Evolutionary conservation across 2,797 vertebrate genomes (phyloP).

Genomic region (Triplophysa yarkandensis): DNA sequence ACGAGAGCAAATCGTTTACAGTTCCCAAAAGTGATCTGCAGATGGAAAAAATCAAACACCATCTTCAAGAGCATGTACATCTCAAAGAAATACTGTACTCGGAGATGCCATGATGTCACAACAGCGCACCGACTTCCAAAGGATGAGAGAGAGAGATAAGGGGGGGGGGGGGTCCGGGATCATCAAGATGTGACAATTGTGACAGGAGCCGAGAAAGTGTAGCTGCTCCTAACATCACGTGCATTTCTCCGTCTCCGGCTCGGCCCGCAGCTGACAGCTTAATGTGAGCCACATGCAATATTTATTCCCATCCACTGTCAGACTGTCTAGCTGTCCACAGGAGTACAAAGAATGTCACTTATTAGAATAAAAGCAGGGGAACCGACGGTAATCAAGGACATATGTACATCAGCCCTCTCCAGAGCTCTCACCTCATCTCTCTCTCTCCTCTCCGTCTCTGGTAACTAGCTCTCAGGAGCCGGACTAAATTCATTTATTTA

Average conservation of each 20-base stretch:
- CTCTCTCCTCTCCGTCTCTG: constrained; percentile 94
- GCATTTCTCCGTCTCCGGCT: constrained; percentile 92
- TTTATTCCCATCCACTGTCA: constrained; percentile 99
- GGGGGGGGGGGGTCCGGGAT: constrained; percentile 58
- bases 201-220: constrained; percentile 95
- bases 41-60: constrained; percentile 63
- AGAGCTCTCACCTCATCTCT: constrained; percentile 87
- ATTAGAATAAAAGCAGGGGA: constrained; percentile 99
- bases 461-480: constrained; percentile 93
- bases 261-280: constrained; percentile 93
- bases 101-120: constrained; percentile 76
- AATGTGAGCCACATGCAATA: constrained; percentile 99
- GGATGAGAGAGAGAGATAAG: constrained; percentile 33
- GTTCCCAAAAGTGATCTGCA: constrained; percentile 48
- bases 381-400: constrained; percentile 99
- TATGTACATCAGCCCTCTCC: constrained; percentile 92
- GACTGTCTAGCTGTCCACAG: constrained; percentile 98
- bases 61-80: constrained; percentile 65
- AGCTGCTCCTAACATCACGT: constrained; percentile 88
- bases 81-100: constrained; percentile 75
- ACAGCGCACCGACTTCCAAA: constrained; percentile 71
- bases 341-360: constrained; percentile 99
- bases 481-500: constrained; percentile 96
- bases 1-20: constrained; percentile 9
- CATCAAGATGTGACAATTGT: constrained; percentile 99